Evolutionary conservation across 2,888 invertebrate species (phyloP).

Genomic region (Acanthococcus lagerstroemiae): DNA sequence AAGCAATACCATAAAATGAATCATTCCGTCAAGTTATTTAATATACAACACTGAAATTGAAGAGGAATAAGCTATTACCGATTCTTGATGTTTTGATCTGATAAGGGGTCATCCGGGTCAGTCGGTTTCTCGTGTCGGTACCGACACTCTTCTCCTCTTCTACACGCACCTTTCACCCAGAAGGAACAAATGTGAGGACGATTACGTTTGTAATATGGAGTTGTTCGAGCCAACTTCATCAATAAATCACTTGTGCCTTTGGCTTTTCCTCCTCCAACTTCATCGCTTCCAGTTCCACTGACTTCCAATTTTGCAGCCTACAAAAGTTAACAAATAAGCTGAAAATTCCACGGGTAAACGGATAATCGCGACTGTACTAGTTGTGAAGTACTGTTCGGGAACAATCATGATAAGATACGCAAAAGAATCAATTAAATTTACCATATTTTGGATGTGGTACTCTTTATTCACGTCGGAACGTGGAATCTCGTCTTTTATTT

Average conservation of each 20-base stretch:
- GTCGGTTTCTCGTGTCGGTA: constrained; percentile 93
- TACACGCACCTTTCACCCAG: constrained; percentile 97
- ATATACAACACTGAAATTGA: no score
- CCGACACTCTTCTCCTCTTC: constrained; percentile 92
- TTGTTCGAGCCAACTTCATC: constrained; percentile 77
- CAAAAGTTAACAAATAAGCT: no score
- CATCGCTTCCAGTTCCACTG: constrained; percentile 43
- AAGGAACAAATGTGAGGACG: constrained; percentile 93
- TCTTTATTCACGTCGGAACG: constrained; percentile 91
- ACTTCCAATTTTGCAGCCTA: constrained; percentile 37
- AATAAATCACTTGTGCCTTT: constrained; percentile 72
- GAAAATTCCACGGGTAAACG: no score
- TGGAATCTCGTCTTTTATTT: constrained; percentile 81
- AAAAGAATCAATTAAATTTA: no score
- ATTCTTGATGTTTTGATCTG: constrained; percentile 91
- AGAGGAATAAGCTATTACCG: constrained; percentile 47
- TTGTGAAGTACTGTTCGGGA: no score
- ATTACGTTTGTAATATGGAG: constrained; percentile 91
- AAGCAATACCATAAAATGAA: no score
- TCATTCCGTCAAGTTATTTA: no score
- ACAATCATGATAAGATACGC: no score
- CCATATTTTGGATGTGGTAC: constrained; percentile 83
- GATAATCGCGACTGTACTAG: no score
- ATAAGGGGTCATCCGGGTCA: constrained; percentile 91
- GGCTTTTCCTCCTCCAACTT: constrained; percentile 56